Evolutionary conservation across 2,888 invertebrate species (phyloP).

Genomic region (Cancer borealis): DNA sequence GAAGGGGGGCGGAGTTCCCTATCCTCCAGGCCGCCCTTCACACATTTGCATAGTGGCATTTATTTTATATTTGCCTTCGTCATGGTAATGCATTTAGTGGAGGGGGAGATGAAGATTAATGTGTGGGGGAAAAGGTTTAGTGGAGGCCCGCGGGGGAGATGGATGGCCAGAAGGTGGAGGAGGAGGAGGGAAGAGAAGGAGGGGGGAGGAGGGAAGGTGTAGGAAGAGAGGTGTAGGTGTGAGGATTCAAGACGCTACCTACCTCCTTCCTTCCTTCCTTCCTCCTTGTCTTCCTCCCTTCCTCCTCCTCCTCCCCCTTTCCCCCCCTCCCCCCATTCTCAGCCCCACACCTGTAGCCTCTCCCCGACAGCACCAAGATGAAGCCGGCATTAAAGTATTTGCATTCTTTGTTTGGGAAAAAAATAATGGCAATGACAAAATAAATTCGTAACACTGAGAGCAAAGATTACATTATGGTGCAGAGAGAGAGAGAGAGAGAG

Average conservation of each 20-base stretch:
- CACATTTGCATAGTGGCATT: conserved; percentile 54
- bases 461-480: neutral
- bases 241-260: neutral
- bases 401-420: conserved; percentile 21
- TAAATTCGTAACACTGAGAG: neutral
- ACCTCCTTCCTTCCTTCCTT: neutral
- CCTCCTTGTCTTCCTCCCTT: neutral
- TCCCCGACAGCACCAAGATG: neutral
- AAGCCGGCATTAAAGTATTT: conserved; percentile 14
- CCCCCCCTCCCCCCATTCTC: neutral
- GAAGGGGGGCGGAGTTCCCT: neutral
- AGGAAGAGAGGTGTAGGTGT: neutral
- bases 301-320: neutral
- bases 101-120: conserved; percentile 54
- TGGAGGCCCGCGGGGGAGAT: conserved; percentile 35
- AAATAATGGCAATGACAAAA: conserved; percentile 26
- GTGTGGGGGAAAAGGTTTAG: conserved; percentile 44
- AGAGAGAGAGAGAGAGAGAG: neutral
- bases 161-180: conserved; percentile 13
- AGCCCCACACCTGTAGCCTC: neutral
- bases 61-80: conserved; percentile 61
- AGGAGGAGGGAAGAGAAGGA: neutral
- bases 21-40: neutral
- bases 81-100: conserved; percentile 53
- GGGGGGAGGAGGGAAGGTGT: no score